Conservation (phyloP, 2,113 vertebrate genomes). For the Syngnathus floridae region DNA sequence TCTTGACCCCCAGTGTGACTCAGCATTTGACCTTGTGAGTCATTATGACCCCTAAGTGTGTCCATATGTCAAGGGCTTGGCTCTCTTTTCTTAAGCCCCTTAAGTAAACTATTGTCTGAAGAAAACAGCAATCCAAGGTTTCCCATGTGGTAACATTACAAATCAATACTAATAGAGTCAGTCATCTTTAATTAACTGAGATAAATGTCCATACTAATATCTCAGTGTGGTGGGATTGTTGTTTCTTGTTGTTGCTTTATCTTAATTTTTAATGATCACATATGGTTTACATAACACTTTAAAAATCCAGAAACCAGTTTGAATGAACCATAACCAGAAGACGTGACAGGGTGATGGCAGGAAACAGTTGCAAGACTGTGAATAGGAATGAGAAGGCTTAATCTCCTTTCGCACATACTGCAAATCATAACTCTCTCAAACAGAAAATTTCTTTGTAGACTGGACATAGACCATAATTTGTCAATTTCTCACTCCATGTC, state of each 20-base stretch:
- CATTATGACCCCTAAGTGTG: slow-evolving; percentile 49
- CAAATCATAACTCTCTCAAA: background rate
- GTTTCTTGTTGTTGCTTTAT: slow-evolving; percentile 9
- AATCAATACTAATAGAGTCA: slow-evolving; percentile 32
- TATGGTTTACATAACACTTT: background rate
- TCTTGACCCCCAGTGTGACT: slow-evolving; percentile 41
- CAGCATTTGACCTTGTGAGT: slow-evolving; percentile 56
- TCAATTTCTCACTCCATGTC: background rate
- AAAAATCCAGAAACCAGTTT: slow-evolving; percentile 19
- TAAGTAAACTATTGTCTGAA: slow-evolving; percentile 32
- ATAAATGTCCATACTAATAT: background rate
- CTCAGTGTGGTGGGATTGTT: background rate
- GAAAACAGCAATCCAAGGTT: slow-evolving; percentile 37
- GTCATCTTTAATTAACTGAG: slow-evolving; percentile 27
- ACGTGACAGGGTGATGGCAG: slow-evolving; percentile 36
- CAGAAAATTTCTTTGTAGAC: background rate
- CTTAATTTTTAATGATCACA: slow-evolving; percentile 21
- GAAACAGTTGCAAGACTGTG: slow-evolving; percentile 36
- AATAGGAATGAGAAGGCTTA: slow-evolving; percentile 16
- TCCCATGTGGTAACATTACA: slow-evolving; percentile 13
- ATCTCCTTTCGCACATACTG: background rate
- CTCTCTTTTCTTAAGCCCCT: slow-evolving; percentile 20
- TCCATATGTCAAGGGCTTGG: slow-evolving; percentile 34
- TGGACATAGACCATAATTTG: background rate
- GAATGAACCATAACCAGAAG: slow-evolving; percentile 15